Percentiles rank a stretch among this genome's conserved stretches.
Conservation (phyloP, 2,113 vertebrate genomes). For the Leucoraja erinaceus region DNA sequence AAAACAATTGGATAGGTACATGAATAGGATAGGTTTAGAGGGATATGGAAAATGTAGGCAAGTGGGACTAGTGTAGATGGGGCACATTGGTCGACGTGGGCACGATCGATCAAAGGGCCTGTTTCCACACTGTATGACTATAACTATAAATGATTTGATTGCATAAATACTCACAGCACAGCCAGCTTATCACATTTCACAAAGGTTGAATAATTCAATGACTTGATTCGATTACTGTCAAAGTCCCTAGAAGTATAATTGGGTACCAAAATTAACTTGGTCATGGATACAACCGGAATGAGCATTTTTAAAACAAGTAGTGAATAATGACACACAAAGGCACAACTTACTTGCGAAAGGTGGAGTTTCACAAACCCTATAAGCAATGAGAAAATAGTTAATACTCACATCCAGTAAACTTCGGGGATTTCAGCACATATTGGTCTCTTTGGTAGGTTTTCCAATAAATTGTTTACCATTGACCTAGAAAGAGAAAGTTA, state of each 20-base stretch:
- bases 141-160: no score
- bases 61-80: no score
- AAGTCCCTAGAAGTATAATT: slow-evolving; percentile 56
- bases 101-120: no score
- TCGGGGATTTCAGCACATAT: slow-evolving; percentile 64
- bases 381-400: slow-evolving; percentile 35
- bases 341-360: not conserved
- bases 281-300: not conserved
- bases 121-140: no score
- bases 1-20: no score
- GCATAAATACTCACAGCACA: slow-evolving; percentile 60
- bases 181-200: slow-evolving; percentile 58
- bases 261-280: not conserved
- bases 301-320: not conserved
- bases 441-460: slow-evolving; percentile 59
- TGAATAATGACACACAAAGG: not conserved
- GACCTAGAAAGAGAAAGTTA: slow-evolving; percentile 56
- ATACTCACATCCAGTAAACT: slow-evolving; percentile 67
- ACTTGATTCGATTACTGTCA: slow-evolving; percentile 62
- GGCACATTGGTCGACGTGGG: no score
- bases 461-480: slow-evolving; percentile 62
- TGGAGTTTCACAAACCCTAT: slow-evolving; percentile 40
- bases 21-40: no score
- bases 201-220: slow-evolving; percentile 60
- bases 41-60: no score